These are phyloP conservation scores for Archilochus colubris DNA, from an alignment of 2,113 vertebrate genomes.

Conservation along the genomic window DNA sequence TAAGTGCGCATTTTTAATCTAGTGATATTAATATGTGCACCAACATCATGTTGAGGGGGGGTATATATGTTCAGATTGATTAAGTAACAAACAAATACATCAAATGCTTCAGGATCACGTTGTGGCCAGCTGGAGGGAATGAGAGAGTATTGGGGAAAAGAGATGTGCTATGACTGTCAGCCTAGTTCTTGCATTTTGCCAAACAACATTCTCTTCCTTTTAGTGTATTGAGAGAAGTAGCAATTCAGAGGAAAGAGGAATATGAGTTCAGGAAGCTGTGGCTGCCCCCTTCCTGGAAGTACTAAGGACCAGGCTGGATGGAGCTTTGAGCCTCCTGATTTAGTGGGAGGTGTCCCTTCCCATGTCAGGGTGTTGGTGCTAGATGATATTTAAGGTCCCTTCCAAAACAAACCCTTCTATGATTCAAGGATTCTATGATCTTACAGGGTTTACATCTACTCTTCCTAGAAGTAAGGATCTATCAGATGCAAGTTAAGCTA, in stretches of 20 bases:
- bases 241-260: background rate
- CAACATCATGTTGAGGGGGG: background rate
- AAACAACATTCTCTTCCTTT: background rate
- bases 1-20: conserved; percentile 16
- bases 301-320: no score
- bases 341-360: no score
- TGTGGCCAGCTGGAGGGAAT: background rate
- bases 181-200: background rate
- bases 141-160: background rate
- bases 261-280: background rate
- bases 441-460: background rate
- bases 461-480: background rate
- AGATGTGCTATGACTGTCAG: background rate
- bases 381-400: no score
- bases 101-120: background rate
- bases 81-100: background rate
- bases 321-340: no score
- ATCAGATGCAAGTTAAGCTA: background rate
- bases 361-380: no score
- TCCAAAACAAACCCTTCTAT: no score
- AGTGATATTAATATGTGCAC: background rate
- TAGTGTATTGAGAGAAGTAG: rapidly evolving
- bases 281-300: no score
- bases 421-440: background rate
- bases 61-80: background rate